Conservation (phyloP, 2,797 vertebrate genomes). For the Dendrocincla fuliginosa region DNA sequence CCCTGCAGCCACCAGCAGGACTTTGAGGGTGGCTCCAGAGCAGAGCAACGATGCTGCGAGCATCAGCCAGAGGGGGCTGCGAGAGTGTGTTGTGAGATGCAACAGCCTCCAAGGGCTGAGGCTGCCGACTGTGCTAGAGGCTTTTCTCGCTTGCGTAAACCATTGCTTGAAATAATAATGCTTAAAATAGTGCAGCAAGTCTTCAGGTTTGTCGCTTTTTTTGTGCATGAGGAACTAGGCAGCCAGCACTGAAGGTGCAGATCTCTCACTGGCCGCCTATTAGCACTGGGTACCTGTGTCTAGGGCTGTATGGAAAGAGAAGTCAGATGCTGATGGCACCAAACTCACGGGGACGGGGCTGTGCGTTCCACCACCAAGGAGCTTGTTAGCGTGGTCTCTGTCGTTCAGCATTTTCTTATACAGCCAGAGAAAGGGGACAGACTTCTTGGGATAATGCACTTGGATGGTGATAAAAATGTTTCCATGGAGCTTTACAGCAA, state of each 20-base stretch:
- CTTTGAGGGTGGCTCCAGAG: not conserved
- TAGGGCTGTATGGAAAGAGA: not conserved
- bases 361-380: accelerated
- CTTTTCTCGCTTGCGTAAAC: slow-evolving; percentile 68
- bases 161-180: slow-evolving; percentile 65
- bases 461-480: slow-evolving; percentile 59
- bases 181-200: slow-evolving; percentile 56
- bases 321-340: not conserved
- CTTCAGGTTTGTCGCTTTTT: slow-evolving; percentile 27
- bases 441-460: slow-evolving; percentile 39
- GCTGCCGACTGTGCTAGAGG: slow-evolving; percentile 63
- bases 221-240: not conserved
- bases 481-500: slow-evolving; percentile 46
- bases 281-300: not conserved
- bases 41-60: slow-evolving; percentile 29
- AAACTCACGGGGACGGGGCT: not conserved
- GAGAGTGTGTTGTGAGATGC: slow-evolving; percentile 35
- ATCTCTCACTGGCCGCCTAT: not conserved
- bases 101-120: slow-evolving; percentile 2
- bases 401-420: not conserved
- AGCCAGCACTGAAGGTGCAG: not conserved
- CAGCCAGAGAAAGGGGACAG: slow-evolving; percentile 3
- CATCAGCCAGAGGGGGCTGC: slow-evolving; percentile 67
- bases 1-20: not conserved
- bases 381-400: not conserved